Evolutionary conservation across 2,888 invertebrate species (phyloP), one percentile per base, ranked within the genome.

Genomic region (Aromia moschata): DNA sequence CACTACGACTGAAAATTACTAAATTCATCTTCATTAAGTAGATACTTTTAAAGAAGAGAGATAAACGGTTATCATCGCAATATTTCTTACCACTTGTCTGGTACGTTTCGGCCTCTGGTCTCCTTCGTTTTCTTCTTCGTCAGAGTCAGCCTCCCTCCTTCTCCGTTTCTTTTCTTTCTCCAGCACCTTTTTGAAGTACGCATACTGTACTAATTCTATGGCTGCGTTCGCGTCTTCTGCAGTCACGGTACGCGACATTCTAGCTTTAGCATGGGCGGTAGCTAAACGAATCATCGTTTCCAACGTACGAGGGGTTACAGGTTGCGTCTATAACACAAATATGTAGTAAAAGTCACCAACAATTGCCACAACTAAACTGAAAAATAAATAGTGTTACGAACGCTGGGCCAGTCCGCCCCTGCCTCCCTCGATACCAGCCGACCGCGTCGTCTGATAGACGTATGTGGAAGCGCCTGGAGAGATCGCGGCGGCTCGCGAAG

Each of bases 261-360:
- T 87, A 16, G 94, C 92, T 80, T 98, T 97, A 10, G 99, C 98
- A 83, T 98, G 97, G 1, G 99, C 98, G 0, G 98, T 99, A 0
- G 98, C 85, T 65, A 99, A 83, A 75, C 99, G 96, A 80, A 99
- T 99, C 76, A 99, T 82, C 0, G 99, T 99, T 85, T 99, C 99
- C 70, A 99, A 80, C 0, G 96, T 92, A 77, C 99, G 91, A 1
- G 96, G 94, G 0, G 99, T 99, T 44, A 99, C 94, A 0, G 98
- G 98, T 82, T 98, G 98, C 0, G 99, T 99, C 91, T 94, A 80
- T 77, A 71, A 65, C 25, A 25, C 3, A 25, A 25, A n/a, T n/a
- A n/a, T n/a, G n/a, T n/a, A n/a, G n/a, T n/a, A n/a, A n/a, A n/a
- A n/a, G n/a, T n/a, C n/a, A n/a, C n/a, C n/a, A n/a, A n/a, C n/a